A percentile compares a stretch with the other conserved stretches of the same genome.
Evolutionary conservation across 2,113 vertebrate species (phyloP).

Genomic region (Paramisgurnus dabryanus): DNA sequence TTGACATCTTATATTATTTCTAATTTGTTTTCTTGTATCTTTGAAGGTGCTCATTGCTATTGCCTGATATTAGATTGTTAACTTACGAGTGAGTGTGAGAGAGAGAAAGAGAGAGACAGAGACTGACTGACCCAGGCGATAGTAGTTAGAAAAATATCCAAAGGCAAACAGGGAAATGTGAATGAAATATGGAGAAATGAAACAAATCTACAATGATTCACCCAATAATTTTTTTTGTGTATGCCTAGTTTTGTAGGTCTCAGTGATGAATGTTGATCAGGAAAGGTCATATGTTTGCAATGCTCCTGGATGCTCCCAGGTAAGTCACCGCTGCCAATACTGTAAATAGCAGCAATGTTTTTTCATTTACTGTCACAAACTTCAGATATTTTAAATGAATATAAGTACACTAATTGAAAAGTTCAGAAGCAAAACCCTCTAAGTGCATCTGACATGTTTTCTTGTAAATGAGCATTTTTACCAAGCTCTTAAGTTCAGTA

Average conservation of each 20-base stretch:
- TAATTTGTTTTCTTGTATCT: too few species aligned
- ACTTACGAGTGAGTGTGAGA: too few species aligned
- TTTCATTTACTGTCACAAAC: background rate
- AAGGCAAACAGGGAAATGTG: slow-evolving; percentile 5
- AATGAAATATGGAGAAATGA: background rate
- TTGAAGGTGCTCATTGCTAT: too few species aligned
- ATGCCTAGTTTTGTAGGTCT: slow-evolving; percentile 78
- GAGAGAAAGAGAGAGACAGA: background rate
- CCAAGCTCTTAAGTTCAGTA: too few species aligned
- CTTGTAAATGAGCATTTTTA: too few species aligned
- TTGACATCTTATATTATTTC: too few species aligned
- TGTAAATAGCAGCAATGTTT: too few species aligned
- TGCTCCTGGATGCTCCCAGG: slow-evolving; percentile 96
- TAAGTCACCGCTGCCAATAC: slow-evolving; percentile 71
- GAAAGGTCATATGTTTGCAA: slow-evolving; percentile 92
- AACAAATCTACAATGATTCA: background rate
- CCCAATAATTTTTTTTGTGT: slow-evolving; percentile 26
- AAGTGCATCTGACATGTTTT: too few species aligned
- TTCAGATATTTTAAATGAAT: background rate
- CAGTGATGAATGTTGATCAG: slow-evolving; percentile 98
- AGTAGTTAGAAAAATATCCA: too few species aligned
- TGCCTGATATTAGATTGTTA: background rate
- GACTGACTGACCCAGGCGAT: background rate
- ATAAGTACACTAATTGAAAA: background rate
- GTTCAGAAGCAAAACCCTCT: too few species aligned